Conservation (phyloP, 2,888 invertebrate genomes). For the Dryobotodes eremita region DNA sequence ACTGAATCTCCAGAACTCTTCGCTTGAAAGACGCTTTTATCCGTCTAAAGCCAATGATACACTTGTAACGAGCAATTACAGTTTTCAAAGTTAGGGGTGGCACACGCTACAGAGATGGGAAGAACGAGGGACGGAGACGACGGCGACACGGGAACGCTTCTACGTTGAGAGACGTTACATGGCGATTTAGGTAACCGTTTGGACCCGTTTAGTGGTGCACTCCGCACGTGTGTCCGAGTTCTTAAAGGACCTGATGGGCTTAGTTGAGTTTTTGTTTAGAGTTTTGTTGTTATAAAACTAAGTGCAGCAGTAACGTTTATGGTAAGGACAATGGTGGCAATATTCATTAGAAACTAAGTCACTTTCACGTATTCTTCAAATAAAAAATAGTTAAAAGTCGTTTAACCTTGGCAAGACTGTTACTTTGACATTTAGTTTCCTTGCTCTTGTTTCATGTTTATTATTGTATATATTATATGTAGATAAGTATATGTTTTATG, state of each 20-base stretch:
- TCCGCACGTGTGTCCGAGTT: constrained; percentile 46
- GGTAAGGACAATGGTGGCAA: not conserved
- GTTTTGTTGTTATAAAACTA: constrained; percentile 38
- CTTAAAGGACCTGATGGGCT: constrained; percentile 23
- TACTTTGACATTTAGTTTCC: too few species aligned
- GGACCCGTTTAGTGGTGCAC: constrained; percentile 63
- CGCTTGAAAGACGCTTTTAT: constrained; percentile 56
- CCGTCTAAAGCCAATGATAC: constrained; percentile 69
- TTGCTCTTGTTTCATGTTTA: too few species aligned
- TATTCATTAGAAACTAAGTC: too few species aligned
- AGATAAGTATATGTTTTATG: too few species aligned
- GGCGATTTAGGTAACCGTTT: constrained; percentile 68
- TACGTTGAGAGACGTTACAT: constrained; percentile 64
- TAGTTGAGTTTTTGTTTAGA: constrained; percentile 34
- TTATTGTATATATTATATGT: too few species aligned
- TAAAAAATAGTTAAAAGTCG: not conserved
- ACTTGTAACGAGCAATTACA: constrained; percentile 72
- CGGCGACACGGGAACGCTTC: constrained; percentile 67
- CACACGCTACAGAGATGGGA: constrained; percentile 32
- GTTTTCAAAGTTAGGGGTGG: constrained; percentile 67
- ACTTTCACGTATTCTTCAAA: not conserved
- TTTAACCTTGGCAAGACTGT: not conserved
- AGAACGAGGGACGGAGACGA: constrained; percentile 16
- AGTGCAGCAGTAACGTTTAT: constrained; percentile 27
- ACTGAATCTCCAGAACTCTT: constrained; percentile 56